Conservation (phyloP, 1,140 invertebrate species). For the Dufourea novaeangliae region DNA sequence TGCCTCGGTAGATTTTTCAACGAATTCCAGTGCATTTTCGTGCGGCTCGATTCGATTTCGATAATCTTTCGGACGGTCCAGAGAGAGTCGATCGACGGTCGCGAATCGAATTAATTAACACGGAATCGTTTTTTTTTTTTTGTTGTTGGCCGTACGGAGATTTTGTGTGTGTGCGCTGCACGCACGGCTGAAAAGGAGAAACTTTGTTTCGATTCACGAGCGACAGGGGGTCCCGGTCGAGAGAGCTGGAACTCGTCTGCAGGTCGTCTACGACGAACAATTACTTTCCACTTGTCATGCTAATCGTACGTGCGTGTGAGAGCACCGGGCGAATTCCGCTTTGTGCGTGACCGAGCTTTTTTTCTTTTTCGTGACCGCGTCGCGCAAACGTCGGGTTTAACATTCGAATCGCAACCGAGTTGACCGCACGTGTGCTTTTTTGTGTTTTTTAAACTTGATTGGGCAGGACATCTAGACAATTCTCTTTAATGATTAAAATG, state of each 20-base stretch:
- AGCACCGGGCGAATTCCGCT: slow-evolving; percentile 45
- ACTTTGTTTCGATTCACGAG: slow-evolving; percentile 47
- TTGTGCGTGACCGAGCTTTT: slow-evolving; percentile 44
- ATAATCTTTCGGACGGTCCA: not conserved
- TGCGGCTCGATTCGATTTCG: not conserved
- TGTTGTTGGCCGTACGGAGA: not conserved
- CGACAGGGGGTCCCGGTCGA: slow-evolving; percentile 31
- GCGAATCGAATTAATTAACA: slow-evolving; percentile 41
- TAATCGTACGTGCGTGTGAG: slow-evolving; percentile 48
- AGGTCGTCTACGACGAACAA: slow-evolving; percentile 53
- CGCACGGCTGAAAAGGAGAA: slow-evolving; percentile 18
- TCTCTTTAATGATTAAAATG: too few relatives aligned
- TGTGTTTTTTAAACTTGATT: not conserved
- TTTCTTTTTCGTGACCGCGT: not conserved
- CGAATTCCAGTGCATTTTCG: too few relatives aligned
- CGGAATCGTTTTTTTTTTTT: not conserved
- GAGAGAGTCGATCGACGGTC: too few relatives aligned
- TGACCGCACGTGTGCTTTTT: not conserved
- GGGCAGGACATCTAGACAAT: not conserved
- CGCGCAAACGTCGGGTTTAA: slow-evolving; percentile 14
- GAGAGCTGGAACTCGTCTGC: slow-evolving; percentile 48
- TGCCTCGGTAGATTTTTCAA: too few relatives aligned
- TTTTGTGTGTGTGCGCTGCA: not conserved
- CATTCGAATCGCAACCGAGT: slow-evolving; percentile 8
- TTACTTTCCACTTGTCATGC: slow-evolving; percentile 60